phyloP scores from a whole-genome alignment of 2,888 invertebrate genomes.

The Monopis laevigella region DNA sequence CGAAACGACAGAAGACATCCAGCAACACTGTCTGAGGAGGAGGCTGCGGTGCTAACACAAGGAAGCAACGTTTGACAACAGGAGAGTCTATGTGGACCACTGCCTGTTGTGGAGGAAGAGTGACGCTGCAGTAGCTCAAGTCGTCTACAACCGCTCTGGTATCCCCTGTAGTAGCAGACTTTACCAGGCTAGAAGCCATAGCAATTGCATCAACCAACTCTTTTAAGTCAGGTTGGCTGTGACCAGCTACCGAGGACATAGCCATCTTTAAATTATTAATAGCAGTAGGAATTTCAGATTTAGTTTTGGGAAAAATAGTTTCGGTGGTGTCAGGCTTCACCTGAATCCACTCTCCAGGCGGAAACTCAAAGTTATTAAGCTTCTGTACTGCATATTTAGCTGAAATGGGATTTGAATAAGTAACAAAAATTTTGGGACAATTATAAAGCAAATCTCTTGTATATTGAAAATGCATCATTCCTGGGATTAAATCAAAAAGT shows the following conservation, averaged over 20 bases:
- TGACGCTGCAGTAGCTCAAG: conserved; percentile 70
- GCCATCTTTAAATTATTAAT: conserved; percentile 38
- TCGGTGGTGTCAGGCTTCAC: conserved; percentile 70
- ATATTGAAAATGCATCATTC: conserved; percentile 42
- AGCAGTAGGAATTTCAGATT: conserved; percentile 30
- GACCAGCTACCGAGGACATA: conserved; percentile 29
- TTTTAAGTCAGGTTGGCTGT: conserved; percentile 66
- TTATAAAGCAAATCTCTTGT: conserved; percentile 54
- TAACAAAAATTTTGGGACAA: conserved; percentile 47
- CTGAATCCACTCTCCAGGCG: conserved; percentile 83
- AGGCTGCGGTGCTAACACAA: conserved; percentile 71
- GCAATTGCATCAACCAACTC: conserved; percentile 78
- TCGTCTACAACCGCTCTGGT: conserved; percentile 32
- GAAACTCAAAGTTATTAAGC: conserved; percentile 91
- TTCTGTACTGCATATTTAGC: conserved; percentile 81
- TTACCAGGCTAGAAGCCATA: conserved; percentile 79
- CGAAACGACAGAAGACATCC: conserved; percentile 92
- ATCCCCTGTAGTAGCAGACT: conserved; percentile 65
- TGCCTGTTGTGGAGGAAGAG: conserved; percentile 77
- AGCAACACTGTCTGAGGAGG: conserved; percentile 82
- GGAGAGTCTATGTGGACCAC: conserved; percentile 73
- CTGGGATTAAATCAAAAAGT: conserved; percentile 87
- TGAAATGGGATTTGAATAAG: conserved; percentile 44
- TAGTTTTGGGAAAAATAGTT: conserved; percentile 12
- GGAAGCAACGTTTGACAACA: conserved; percentile 73